Evolutionary conservation across 2,888 invertebrate genomes (phyloP).

Genomic region (Oscheius onirici): DNA sequence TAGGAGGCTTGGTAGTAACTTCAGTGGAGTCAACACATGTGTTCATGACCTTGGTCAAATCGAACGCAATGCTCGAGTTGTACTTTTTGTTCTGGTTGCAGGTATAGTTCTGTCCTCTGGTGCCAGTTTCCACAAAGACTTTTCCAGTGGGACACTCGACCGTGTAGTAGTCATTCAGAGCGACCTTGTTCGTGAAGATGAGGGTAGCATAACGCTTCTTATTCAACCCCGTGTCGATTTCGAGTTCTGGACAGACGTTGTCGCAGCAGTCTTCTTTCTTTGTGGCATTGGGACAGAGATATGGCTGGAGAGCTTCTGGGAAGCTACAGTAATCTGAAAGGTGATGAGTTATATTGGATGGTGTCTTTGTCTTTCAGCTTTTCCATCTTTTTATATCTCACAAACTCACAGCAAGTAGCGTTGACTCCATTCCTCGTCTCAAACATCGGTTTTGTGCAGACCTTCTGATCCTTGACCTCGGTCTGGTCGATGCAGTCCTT

Average conservation of each 20-base stretch:
- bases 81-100: not conserved
- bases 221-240: not conserved
- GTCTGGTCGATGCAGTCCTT: not conserved
- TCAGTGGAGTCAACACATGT: not conserved
- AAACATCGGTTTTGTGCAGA: not conserved
- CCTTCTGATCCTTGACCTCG: not conserved
- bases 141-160: not conserved
- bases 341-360: not conserved
- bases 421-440: not conserved
- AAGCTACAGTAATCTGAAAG: conserved; percentile 1
- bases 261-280: not conserved
- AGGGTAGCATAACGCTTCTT: not conserved
- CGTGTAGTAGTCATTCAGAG: not conserved
- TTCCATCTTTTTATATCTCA: too few species aligned
- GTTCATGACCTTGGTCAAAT: not conserved
- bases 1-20: too few species aligned
- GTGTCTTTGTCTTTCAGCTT: not conserved
- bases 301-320: not conserved
- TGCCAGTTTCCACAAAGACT: conserved; percentile 1
- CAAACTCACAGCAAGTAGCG: not conserved
- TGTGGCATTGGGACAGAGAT: not conserved
- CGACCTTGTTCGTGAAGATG: not conserved
- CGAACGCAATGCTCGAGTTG: not conserved
- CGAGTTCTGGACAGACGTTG: not conserved
- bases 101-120: not conserved